Conservation (phyloP, 2,888 invertebrate genomes). For the Anoncus sp. region DNA sequence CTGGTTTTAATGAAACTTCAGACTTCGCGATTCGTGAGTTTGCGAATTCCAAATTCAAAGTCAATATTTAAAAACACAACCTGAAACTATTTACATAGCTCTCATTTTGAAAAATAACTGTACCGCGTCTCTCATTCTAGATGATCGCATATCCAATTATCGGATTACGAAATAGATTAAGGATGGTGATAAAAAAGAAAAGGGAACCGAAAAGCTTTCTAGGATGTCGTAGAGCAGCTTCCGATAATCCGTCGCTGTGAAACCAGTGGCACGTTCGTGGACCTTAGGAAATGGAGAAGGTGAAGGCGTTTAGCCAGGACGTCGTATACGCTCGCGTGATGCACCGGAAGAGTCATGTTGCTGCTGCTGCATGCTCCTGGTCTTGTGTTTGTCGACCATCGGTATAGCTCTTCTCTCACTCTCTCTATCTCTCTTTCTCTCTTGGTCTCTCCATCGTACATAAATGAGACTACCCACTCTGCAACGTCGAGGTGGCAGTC, state of each 20-base stretch:
- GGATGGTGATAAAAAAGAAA: conserved; percentile 2
- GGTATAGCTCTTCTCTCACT: conserved; percentile 10
- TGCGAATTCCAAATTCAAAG: too few species aligned
- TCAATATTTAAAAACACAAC: too few species aligned
- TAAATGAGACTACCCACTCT: conserved; percentile 10
- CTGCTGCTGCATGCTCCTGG: conserved; percentile 27
- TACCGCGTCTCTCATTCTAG: not conserved
- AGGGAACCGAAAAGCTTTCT: conserved; percentile 3
- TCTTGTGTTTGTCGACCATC: conserved; percentile 32
- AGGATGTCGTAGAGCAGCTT: conserved; percentile 27
- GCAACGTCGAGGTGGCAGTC: conserved; percentile 25
- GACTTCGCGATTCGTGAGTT: too few species aligned
- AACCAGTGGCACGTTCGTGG: conserved; percentile 51
- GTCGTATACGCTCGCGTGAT: conserved; percentile 23
- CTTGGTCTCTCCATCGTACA: conserved; percentile 10
- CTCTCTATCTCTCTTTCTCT: conserved; percentile 20
- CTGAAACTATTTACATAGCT: too few species aligned
- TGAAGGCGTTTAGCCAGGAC: conserved; percentile 55
- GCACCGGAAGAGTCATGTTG: conserved; percentile 56
- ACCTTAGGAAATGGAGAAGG: conserved; percentile 31
- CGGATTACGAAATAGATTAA: conserved; percentile 19
- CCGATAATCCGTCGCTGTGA: conserved; percentile 53
- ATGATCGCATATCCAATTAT: conserved; percentile 6
- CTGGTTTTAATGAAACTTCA: too few species aligned
- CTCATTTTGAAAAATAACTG: too few species aligned